A percentile compares a stretch with the other conserved stretches of the same genome.
These are phyloP conservation scores for Ciconia boyciana DNA, from an alignment of 2,113 vertebrate genomes.

Conservation along the genomic window DNA sequence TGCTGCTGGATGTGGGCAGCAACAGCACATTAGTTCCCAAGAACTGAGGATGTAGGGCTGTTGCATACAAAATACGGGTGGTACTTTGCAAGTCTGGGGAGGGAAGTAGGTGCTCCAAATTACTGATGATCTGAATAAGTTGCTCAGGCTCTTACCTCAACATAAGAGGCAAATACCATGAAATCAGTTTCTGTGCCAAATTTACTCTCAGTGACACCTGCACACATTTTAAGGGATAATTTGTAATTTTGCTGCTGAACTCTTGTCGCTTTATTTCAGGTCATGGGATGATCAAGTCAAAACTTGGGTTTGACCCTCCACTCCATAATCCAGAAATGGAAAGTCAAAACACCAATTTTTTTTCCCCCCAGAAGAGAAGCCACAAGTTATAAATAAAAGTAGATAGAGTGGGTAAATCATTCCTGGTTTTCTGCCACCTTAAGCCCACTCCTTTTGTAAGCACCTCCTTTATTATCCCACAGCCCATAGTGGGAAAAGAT, in stretches of 20 bases:
- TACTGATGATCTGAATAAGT: not conserved
- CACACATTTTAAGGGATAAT: not conserved
- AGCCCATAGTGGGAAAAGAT: not conserved
- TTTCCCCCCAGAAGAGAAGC: not conserved
- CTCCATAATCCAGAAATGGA: not conserved
- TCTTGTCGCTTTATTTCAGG: not conserved
- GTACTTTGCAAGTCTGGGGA: not conserved
- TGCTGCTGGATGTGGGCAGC: not conserved
- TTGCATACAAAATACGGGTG: not conserved
- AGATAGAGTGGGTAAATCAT: not conserved
- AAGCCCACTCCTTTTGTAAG: not conserved
- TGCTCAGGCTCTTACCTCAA: not conserved
- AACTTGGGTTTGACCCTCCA: not conserved
- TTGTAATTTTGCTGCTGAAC: not conserved
- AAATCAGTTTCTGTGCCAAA: constrained; percentile 45
- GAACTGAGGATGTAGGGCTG: not conserved
- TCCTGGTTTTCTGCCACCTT: not conserved
- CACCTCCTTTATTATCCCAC: not conserved
- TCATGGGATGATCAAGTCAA: not conserved
- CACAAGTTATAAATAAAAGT: not conserved
- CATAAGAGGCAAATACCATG: not conserved
- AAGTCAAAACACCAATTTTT: not conserved
- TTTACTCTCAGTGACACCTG: constrained; percentile 1
- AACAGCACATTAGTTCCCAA: not conserved
- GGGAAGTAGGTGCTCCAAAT: not conserved